Base-by-base conservation (phyloP, 2,888 invertebrate genomes). In the Eupeodes latifasciatus region DNA sequence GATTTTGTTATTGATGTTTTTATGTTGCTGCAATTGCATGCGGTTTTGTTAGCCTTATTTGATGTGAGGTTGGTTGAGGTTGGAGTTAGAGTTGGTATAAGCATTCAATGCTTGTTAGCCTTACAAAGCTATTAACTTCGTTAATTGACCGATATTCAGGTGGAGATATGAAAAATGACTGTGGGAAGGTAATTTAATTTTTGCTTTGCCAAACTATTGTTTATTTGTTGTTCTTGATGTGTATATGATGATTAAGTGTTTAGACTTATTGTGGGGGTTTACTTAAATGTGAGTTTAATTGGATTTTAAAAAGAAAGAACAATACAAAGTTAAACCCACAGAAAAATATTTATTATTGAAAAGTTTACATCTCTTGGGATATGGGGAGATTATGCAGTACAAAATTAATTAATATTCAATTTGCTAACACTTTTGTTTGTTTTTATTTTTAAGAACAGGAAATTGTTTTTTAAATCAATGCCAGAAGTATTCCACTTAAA, bases 81-180 rank as follows among this genome's bases (percentile, higher is more conserved):
- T 51, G 2, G 49, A 19, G 49, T 55, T 51, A 1, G 49, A 19
- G 49, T 49, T 49, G 64, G 69, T 55, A 47, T 27, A 27, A 27
- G 27, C 27, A 27, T 27, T 55, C 69, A 36, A 49, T 81, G 66
- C 71, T 27, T 64, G 86, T 80, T 87, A 76, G 76, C 83, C 76
- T 83, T 66, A 84, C 80, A 81, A 62, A 84, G 80, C 84, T 64
- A 84, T 87, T 84, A 87, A 77, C 72, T 80, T 67, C 72, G 87
- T 84, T 87, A 87, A 84, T 87, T 87, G 87, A 80, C 71, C 84
- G 87, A 80, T 72, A 74, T 87, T 80, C 80, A 81, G 66, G 72
- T 81, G 80, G 19, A 64, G 66, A 72, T 80, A 77, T 64, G 79
- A 76, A 76, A 82, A 76, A 77, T 84, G 77, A 55, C 80, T 87